These are phyloP conservation scores for Machimus atricapillus DNA, from an alignment of 2,888 invertebrate species.

Conservation along the genomic window DNA sequence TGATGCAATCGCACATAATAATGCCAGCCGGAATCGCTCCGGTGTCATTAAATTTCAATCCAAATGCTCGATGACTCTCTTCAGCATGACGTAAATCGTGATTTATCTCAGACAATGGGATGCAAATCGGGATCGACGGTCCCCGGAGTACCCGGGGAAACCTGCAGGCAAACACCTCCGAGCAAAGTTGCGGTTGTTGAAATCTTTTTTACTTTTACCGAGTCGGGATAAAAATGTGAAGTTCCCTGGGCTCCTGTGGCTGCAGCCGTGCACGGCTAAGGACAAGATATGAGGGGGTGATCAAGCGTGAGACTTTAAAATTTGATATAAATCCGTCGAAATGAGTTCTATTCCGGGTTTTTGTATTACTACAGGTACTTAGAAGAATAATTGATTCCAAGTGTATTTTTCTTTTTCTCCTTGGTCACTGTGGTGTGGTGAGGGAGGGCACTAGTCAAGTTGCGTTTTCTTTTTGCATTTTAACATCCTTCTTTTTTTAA, in stretches of 20 bases:
- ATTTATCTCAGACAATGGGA: conserved; percentile 60
- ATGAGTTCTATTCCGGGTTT: neutral
- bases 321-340: neutral
- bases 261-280: neutral
- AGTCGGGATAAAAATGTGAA: neutral
- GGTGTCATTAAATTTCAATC: conserved; percentile 35
- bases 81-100: conserved; percentile 58
- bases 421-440: neutral
- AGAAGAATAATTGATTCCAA: neutral
- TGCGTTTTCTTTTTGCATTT: neutral
- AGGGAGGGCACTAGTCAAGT: neutral
- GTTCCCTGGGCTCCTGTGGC: neutral
- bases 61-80: conserved; percentile 51
- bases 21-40: neutral
- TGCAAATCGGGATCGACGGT: conserved; percentile 52
- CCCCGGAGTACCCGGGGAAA: neutral
- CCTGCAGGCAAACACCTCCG: neutral
- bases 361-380: neutral
- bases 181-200: neutral
- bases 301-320: neutral
- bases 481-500: too few species aligned
- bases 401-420: neutral
- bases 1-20: conserved; percentile 30
- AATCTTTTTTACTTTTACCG: neutral
- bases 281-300: neutral